Evolutionary conservation across 2,113 vertebrate genomes (phyloP), one percentile per base, ranked within the genome.

Genomic region (Scomber japonicus): DNA sequence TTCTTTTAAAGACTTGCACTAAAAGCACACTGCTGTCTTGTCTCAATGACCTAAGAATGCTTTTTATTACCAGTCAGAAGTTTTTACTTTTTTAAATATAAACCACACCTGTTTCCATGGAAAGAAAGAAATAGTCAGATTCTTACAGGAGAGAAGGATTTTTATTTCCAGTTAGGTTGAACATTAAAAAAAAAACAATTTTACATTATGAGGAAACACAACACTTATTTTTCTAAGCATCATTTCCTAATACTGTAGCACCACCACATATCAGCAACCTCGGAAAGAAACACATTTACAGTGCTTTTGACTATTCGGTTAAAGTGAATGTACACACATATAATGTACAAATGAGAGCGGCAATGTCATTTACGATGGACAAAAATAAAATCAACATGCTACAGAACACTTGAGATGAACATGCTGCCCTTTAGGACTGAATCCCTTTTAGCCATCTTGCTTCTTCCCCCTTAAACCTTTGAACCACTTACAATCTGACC

Each of bases 131-230:
- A 9, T 40, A 7, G 7, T 65, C 11, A 11, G 24, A 71, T 67
- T 46, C 16, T 76, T 9, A 70, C 40, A 35, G 75, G 71, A 68
- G 24, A 84, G 12, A 24, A 67, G 71, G 9, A 7, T 74, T 74
- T 90, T 92, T 88, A 84, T 92, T 90, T 87, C 57, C 44, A 70
- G 81, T 91, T 91, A 88, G 69, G 44, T 49, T 71, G 45, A 56
- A 77, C 80, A 82, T 82, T 63, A 45, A 67, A 81, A 45, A 67
- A 81, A 80, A 85, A 73, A 49, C 35, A 57, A 13, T 53, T 75
- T 77, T 44, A 83, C 71, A 74, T 60, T 46, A 75, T 56, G 65
- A 73, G 48, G 48, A 83, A 79, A 82, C 59, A 57, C 54, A 73
- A 57, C 78, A 78, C 51, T 66, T 49, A 63, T 17, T 69, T 71